Base-by-base conservation (phyloP, 2,797 vertebrate species). In the Oreochromis mossambicus region DNA sequence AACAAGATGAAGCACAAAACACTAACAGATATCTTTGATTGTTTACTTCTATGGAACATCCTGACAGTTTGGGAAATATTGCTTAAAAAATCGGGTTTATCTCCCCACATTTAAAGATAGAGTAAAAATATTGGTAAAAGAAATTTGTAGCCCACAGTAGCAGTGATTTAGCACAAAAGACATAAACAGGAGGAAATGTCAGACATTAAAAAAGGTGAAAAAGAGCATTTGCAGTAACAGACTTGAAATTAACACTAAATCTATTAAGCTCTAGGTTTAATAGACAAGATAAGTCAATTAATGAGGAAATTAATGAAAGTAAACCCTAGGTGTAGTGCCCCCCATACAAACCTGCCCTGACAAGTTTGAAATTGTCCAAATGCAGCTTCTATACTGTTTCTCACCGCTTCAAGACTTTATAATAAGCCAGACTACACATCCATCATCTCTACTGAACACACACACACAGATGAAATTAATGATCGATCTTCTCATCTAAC, bases 401-500 rank as follows among this genome's bases (percentile, higher is more conserved):
- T 68, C 50, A 41, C 66, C 38, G 58, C 77, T 32, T 36, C 48
- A 54, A 79, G 66, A 77, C 58, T 86, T 41, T 66, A 36, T 48
- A 87, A 89, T 92, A 85, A 77, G 86, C 78, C 11, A 38, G 17
- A 76, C 78, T 82, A 89, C 91, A 55, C 89, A 90, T 79, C 86
- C 90, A 87, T 93, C 81, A 89, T 87, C 89, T 87, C 77, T 51
- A n/a, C 81, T 55, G 48, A 86, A 85, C 78, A 79, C 83, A 38
- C 10, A 63, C 80, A n/a, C 43, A 55, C 75, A 85, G 86, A 91
- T 92, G 80, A 87, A 91, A 87, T 75, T 90, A 87, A 88, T 89
- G 83, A 92, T 92, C 76, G n/a, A 86, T 91, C 83, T 70, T 73
- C 82, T 88, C 83, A 80, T 88, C 89, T 80, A 77, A 86, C 80